Conservation (phyloP, 1,140 invertebrate species). For the Ips typographus region DNA sequence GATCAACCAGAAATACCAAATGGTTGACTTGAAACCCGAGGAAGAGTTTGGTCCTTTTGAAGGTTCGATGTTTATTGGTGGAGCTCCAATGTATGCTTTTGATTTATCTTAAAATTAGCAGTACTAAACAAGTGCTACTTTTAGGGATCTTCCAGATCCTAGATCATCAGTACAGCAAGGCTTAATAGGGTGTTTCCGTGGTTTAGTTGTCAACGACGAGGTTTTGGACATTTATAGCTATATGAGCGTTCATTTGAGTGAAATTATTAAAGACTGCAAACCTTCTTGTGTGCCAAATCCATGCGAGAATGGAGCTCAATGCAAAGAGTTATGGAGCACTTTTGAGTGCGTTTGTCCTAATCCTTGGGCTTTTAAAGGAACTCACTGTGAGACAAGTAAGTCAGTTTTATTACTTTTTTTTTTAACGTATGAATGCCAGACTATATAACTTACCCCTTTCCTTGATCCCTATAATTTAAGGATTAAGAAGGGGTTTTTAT, state of each 20-base stretch:
- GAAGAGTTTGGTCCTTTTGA: slow-evolving; percentile 90
- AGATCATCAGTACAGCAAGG: slow-evolving; percentile 81
- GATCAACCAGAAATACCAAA: slow-evolving; percentile 85
- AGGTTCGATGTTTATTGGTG: slow-evolving; percentile 90
- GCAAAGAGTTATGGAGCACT: slow-evolving; percentile 89
- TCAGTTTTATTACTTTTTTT: slow-evolving; percentile 35
- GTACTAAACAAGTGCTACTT: slow-evolving; percentile 28
- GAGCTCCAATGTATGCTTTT: slow-evolving; percentile 72
- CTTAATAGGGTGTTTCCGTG: slow-evolving; percentile 89
- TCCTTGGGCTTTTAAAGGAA: slow-evolving; percentile 85
- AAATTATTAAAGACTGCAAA: slow-evolving; percentile 90
- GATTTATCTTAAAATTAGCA: too few relatives aligned
- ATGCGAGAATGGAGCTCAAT: slow-evolving; percentile 86
- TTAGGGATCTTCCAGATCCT: slow-evolving; percentile 71
- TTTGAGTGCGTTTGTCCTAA: slow-evolving; percentile 90
- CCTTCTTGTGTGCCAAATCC: slow-evolving; percentile 92
- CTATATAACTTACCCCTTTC: too few relatives aligned
- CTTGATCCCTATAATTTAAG: too few relatives aligned
- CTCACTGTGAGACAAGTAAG: slow-evolving; percentile 87
- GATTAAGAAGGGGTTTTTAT: too few relatives aligned
- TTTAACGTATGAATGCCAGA: too few relatives aligned
- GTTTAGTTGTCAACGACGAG: slow-evolving; percentile 87
- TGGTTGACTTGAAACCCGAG: slow-evolving; percentile 80
- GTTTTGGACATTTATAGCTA: slow-evolving; percentile 89
- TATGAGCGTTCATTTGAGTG: slow-evolving; percentile 87